These are phyloP conservation scores for Enoplosus armatus DNA, from an alignment of 2,797 vertebrate genomes.

Conservation along the genomic window DNA sequence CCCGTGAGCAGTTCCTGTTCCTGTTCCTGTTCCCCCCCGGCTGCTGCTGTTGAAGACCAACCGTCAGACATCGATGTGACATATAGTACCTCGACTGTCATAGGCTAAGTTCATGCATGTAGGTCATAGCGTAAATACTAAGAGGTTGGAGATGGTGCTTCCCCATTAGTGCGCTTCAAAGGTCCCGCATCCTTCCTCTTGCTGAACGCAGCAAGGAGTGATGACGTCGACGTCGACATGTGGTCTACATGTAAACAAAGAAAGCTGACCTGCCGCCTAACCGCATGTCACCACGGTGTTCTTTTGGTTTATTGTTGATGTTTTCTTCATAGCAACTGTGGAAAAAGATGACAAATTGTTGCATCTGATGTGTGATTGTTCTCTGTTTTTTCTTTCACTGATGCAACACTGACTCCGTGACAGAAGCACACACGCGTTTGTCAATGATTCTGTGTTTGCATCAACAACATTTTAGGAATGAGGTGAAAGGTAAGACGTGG, in stretches of 20 bases:
- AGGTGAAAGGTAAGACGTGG: slow-evolving; percentile 59
- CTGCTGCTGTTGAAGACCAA: slow-evolving; percentile 57
- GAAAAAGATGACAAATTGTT: slow-evolving; percentile 16
- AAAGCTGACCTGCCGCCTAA: slow-evolving; percentile 59
- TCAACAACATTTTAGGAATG: neutral
- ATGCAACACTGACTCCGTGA: neutral
- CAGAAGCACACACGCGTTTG: neutral
- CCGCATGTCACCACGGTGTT: slow-evolving; percentile 62
- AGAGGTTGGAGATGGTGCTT: slow-evolving; percentile 71
- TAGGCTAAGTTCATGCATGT: slow-evolving; percentile 63
- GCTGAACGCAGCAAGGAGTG: slow-evolving; percentile 29
- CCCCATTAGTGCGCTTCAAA: too few relatives aligned
- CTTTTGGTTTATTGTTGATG: slow-evolving; percentile 50
- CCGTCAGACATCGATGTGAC: slow-evolving; percentile 44
- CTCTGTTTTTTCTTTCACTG: neutral
- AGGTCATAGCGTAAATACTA: slow-evolving; percentile 71
- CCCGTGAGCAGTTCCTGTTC: slow-evolving; percentile 77
- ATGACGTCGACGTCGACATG: slow-evolving; percentile 52
- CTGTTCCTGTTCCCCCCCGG: slow-evolving; percentile 70
- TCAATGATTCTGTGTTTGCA: neutral
- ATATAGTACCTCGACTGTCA: slow-evolving; percentile 41
- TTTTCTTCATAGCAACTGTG: slow-evolving; percentile 45
- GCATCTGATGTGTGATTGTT: slow-evolving; percentile 2
- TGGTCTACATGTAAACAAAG: slow-evolving; percentile 76
- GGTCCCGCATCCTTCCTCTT: slow-evolving; percentile 79